Percentiles rank a stretch among this genome's conserved stretches.
Conservation (phyloP, 2,797 vertebrate genomes). For the Spheniscus humboldti region DNA sequence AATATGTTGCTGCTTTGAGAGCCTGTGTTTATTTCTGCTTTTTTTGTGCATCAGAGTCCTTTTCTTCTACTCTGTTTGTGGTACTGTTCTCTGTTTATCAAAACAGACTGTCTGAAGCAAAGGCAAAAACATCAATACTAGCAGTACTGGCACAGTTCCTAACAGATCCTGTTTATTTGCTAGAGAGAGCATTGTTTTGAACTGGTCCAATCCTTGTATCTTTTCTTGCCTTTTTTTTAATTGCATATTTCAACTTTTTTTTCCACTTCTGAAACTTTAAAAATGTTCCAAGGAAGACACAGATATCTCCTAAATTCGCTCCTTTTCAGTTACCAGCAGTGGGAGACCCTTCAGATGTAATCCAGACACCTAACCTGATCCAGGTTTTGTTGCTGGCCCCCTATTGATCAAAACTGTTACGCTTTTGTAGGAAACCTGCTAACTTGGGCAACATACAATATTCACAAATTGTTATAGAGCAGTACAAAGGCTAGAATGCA, state of each 20-base stretch:
- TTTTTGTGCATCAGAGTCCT: background rate
- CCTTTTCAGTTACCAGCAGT: background rate
- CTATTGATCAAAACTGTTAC: background rate
- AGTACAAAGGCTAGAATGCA: background rate
- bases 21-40: slow-evolving; percentile 1
- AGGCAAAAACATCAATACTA: slow-evolving; percentile 17
- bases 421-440: background rate
- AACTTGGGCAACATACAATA: background rate
- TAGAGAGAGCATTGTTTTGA: background rate
- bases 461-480: background rate
- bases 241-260: background rate
- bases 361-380: background rate
- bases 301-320: background rate
- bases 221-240: background rate
- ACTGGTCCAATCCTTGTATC: background rate
- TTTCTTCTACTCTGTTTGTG: background rate
- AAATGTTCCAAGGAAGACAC: background rate
- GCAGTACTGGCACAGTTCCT: slow-evolving; percentile 6
- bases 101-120: slow-evolving; percentile 20
- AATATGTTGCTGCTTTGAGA: background rate
- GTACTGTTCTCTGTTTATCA: slow-evolving; percentile 17
- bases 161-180: slow-evolving; percentile 13
- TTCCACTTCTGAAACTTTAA: background rate
- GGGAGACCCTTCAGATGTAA: background rate
- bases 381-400: background rate